Conservation (phyloP, 1,140 invertebrate species). For the Leptinotarsa undecemlineata region DNA sequence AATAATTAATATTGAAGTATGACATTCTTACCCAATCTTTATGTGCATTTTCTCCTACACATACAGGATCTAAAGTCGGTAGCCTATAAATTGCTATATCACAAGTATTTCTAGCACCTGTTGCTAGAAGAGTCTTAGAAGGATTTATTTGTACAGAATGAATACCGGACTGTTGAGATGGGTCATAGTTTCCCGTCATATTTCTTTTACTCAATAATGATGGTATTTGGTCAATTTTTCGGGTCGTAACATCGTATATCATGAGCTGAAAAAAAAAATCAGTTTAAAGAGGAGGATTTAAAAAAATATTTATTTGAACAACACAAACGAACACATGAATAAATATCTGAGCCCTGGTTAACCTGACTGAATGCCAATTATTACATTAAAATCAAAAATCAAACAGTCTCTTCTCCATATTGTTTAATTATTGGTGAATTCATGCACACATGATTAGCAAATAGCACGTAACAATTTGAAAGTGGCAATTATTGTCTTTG, state of each 20-base stretch:
- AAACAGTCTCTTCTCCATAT: too few species aligned
- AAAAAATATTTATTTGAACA: not conserved
- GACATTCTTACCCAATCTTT: constrained; percentile 77
- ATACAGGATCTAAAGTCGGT: constrained; percentile 91
- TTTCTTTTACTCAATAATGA: constrained; percentile 71
- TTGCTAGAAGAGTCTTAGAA: constrained; percentile 87
- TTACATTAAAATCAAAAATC: too few species aligned
- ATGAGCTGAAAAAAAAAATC: constrained; percentile 64
- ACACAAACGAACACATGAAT: too few species aligned
- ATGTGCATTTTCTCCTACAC: constrained; percentile 90
- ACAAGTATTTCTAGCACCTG: constrained; percentile 88
- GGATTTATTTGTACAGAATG: constrained; percentile 94
- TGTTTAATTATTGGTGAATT: too few species aligned
- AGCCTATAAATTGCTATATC: constrained; percentile 92
- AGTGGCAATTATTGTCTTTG: too few species aligned
- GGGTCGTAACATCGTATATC: constrained; percentile 80
- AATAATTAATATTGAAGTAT: too few species aligned
- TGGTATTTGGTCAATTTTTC: constrained; percentile 83
- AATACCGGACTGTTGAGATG: constrained; percentile 83
- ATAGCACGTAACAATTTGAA: too few species aligned
- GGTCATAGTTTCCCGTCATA: constrained; percentile 55
- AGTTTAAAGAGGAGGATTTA: not conserved
- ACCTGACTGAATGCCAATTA: too few species aligned
- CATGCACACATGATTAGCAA: too few species aligned
- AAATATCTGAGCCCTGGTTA: too few species aligned